Base-by-base conservation (phyloP, 2,888 invertebrate genomes). In the Selenia dentaria region DNA sequence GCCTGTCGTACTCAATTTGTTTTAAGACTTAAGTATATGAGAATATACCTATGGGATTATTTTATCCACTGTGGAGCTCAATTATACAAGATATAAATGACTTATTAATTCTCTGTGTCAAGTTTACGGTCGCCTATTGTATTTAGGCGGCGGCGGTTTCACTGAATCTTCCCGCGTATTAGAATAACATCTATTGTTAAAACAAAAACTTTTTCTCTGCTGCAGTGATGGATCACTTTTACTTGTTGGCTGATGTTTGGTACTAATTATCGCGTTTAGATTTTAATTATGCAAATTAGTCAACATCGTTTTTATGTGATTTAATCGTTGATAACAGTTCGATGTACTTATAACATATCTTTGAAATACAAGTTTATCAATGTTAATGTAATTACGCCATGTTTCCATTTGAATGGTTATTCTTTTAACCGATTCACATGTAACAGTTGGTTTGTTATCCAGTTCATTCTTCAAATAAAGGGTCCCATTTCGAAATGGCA, bases 1-100 rank as follows among this genome's bases (percentile, higher is more conserved):
- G 84, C 85, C 70, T 76, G 74, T 78, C 74, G 72, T 74, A 77
- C 79, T 78, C 68, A 64, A 74, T 77, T 73, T 71, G 69, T n/a
- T n/a, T n/a, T 70, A 64, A 59, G 64, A n/a, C n/a, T n/a, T 68
- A 54, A 59, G 64, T 68, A 54, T 71, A 64, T 62, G 67, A 67
- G 66, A 59, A 67, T 72, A 62, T 70, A 65, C 54, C 48, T 55
- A 45, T 58, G 54, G 54, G 57, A 67, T 64, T 65, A 62, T 68
- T 65, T 70, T 68, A 50, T 47, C 48, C 62, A 56, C 46, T 41
- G 36, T 29, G 41, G 41, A 55, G 41, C 41, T 43, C 44, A 49
- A 56, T 56, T 55, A 34, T 46, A 35, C 47, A 32, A 25, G 28
- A 36, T 53, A 36, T 43, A 51, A 59, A 53, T 54, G 39, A 41